Evolutionary conservation across 2,888 invertebrate species (phyloP), one percentile per base, ranked within the genome.

Genomic region (Argyresthia albistria): DNA sequence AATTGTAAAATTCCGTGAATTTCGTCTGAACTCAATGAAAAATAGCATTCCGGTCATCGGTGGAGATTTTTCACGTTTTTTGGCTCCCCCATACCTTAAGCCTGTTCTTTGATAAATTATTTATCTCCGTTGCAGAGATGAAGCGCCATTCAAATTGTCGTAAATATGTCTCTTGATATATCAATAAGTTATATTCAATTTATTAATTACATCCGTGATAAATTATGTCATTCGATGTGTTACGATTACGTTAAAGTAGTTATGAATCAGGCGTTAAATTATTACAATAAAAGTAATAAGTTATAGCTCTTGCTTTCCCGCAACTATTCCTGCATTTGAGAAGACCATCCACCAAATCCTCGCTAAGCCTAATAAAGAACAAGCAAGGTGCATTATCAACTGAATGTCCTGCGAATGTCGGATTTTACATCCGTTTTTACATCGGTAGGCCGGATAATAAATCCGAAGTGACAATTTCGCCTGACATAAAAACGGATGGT

Each of bases 401-500:
- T 12, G 35, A 47, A n/a, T 25, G 14, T 25, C 35, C 35, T 35
- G 47, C 35, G 12, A 12, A 47, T 47, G 25, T 25, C 25, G 25
- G 25, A 25, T 25, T 25, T 25, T 25, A 39, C 39, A 39, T 39
- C n/a, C 39, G 9, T 8, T 67, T 71, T 68, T 67, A 75, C 70
- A 71, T 67, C 66, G 69, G 67, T 67, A 72, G 69, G 66, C 65
- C 60, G 57, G 57, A 57, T 54, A 65, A 70, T 81, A 80, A 81
- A 81, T 70, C 67, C 60, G 61, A 69, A 71, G 73, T 70, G 76
- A 75, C 76, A 73, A 77, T 80, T 74, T 69, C 65, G 63, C 60
- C 69, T 62, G 63, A 68, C 74, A 76, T 81, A 81, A 84, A 82
- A 72, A 68, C 65, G 72, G 69, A 80, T 76, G 73, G 76, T 69